Percentiles rank a stretch among this genome's conserved stretches.
Evolutionary conservation across 2,113 vertebrate species (phyloP).

Genomic region (Phylloscopus whistleri): DNA sequence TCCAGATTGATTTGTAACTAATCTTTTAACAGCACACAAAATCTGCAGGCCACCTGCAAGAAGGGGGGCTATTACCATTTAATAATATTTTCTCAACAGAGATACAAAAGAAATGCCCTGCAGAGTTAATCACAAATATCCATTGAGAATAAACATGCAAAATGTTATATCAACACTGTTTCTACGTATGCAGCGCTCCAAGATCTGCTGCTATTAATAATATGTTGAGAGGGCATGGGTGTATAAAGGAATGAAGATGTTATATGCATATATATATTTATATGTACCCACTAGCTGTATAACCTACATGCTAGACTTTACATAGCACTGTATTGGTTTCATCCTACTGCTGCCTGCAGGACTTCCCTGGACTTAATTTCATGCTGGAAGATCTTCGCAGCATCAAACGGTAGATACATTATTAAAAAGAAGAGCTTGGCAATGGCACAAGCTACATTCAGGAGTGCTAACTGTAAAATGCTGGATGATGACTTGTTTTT

Average conservation of each 20-base stretch:
- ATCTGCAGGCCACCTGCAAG: constrained; percentile 6
- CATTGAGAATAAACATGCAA: constrained; percentile 17
- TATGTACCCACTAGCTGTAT: neutral
- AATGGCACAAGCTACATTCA: neutral
- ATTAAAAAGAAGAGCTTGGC: constrained; percentile 1
- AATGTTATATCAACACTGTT: constrained; percentile 19
- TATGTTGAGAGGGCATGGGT: neutral
- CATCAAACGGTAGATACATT: neutral
- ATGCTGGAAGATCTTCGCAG: neutral
- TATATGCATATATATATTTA: neutral
- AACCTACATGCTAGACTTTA: constrained; percentile 16
- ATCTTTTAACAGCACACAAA: neutral
- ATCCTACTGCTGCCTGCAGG: constrained; percentile 16
- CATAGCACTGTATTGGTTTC: constrained; percentile 13
- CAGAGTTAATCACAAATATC: constrained; percentile 32
- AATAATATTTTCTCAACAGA: constrained; percentile 6
- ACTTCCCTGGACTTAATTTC: constrained; percentile 18
- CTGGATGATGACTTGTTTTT: neutral
- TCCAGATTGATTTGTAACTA: neutral
- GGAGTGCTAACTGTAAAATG: neutral
- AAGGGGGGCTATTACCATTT: neutral
- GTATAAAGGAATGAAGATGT: constrained; percentile 15
- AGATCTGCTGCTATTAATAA: neutral
- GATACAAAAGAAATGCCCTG: constrained; percentile 5
- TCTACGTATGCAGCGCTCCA: neutral